phyloP scores from a whole-genome alignment of 2,888 invertebrate species.

The Apodemia zela region DNA sequence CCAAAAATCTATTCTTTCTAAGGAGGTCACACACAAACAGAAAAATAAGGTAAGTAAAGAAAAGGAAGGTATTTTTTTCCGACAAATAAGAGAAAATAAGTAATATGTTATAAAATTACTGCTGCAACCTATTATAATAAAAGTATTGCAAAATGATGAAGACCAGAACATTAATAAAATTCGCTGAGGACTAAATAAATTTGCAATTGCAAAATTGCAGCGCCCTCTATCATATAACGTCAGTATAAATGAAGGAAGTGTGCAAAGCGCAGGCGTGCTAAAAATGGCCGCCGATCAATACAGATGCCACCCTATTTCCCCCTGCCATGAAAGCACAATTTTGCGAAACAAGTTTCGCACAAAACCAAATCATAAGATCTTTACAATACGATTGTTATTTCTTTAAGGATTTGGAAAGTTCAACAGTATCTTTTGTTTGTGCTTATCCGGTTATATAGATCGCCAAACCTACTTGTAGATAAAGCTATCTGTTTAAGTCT shows the following conservation, averaged over 20 bases:
- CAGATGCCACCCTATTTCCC: constrained; percentile 60
- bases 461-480: constrained; percentile 23
- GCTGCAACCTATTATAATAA: no score
- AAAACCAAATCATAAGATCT: constrained; percentile 39
- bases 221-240: constrained; percentile 59
- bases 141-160: no score
- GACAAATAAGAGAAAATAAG: no score
- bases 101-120: no score
- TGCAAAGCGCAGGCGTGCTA: constrained; percentile 57
- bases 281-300: constrained; percentile 76
- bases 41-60: no score
- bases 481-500: constrained; percentile 16
- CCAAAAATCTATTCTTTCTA: no score
- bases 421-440: constrained; percentile 59
- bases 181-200: not conserved
- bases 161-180: no score
- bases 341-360: constrained; percentile 26
- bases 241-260: constrained; percentile 36
- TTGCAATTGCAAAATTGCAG: constrained; percentile 35
- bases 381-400: constrained; percentile 35
- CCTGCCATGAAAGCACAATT: constrained; percentile 41
- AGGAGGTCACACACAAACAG: no score
- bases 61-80: no score
- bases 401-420: constrained; percentile 39
- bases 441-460: constrained; percentile 38